phyloP scores from a whole-genome alignment of 1,140 invertebrate genomes.

The Atta colombica region DNA sequence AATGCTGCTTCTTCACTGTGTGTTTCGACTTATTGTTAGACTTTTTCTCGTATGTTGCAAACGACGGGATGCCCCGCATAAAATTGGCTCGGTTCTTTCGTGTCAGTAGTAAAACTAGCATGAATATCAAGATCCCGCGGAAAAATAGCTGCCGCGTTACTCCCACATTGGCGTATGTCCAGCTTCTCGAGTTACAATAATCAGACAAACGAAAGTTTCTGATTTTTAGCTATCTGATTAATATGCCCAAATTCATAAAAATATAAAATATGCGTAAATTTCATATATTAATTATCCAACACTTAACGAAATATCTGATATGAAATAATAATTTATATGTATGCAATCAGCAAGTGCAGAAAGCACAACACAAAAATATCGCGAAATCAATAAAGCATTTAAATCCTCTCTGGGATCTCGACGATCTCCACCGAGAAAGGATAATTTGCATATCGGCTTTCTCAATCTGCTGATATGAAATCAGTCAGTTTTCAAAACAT shows the following conservation, averaged over 20 bases:
- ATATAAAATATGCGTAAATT: background rate
- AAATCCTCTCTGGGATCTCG: background rate
- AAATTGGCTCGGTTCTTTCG: slow-evolving; percentile 61
- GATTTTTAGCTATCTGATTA: slow-evolving; percentile 34
- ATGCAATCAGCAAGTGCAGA: background rate
- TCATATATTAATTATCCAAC: background rate
- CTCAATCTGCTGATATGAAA: slow-evolving; percentile 53
- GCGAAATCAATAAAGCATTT: slow-evolving; percentile 9
- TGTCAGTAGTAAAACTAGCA: slow-evolving; percentile 64
- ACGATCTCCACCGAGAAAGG: background rate
- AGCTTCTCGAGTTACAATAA: slow-evolving; percentile 19
- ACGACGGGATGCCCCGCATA: slow-evolving; percentile 70
- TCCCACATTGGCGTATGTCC: slow-evolving; percentile 31
- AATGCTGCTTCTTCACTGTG: slow-evolving; percentile 70
- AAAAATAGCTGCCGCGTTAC: slow-evolving; percentile 40
- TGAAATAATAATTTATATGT: background rate
- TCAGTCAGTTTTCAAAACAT: slow-evolving; percentile 56
- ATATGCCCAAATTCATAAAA: background rate
- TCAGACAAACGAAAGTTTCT: slow-evolving; percentile 21
- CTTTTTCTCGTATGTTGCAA: slow-evolving; percentile 71
- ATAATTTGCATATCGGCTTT: slow-evolving; percentile 52
- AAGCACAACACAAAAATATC: slow-evolving; percentile 24
- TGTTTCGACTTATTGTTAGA: slow-evolving; percentile 77
- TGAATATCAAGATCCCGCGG: slow-evolving; percentile 65
- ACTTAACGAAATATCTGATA: background rate